These are phyloP conservation scores for Dromococcyx pavoninus DNA, from an alignment of 2,797 vertebrate genomes.

Conservation along the genomic window DNA sequence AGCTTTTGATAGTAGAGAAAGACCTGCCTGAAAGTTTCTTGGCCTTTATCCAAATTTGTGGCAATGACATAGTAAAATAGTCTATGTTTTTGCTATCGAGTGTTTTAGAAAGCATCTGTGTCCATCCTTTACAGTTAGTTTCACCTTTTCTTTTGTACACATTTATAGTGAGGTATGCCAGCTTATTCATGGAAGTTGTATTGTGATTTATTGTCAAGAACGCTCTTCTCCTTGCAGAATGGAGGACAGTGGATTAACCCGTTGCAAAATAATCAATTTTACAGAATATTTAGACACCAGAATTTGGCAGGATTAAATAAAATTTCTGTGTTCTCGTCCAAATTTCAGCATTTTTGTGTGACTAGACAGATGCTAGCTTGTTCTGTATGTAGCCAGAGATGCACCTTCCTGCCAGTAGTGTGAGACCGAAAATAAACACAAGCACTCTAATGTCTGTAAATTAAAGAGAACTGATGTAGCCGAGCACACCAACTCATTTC, in stretches of 20 bases:
- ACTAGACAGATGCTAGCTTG: background rate
- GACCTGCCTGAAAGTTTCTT: background rate
- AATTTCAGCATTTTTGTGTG: background rate
- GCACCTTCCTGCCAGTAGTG: background rate
- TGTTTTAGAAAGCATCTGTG: background rate
- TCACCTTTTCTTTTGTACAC: background rate
- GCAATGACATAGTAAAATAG: background rate
- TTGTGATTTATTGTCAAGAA: background rate
- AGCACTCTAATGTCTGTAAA: background rate
- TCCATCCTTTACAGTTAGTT: background rate
- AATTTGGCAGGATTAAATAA: background rate
- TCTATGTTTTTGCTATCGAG: background rate
- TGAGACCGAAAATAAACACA: background rate
- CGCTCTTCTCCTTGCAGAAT: background rate
- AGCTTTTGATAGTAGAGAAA: constrained; percentile 13
- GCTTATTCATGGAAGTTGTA: background rate
- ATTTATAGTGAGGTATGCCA: background rate
- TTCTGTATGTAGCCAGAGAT: background rate
- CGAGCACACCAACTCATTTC: background rate
- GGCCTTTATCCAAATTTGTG: background rate
- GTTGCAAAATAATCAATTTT: background rate
- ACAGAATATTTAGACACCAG: background rate
- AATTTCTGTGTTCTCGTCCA: background rate
- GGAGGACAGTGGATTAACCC: background rate
- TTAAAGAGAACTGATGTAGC: background rate